Percentiles rank a stretch among this genome's conserved stretches.
These are phyloP conservation scores for Ovis canadensis DNA, from an alignment of 2,113 vertebrate species.

Conservation along the genomic window DNA sequence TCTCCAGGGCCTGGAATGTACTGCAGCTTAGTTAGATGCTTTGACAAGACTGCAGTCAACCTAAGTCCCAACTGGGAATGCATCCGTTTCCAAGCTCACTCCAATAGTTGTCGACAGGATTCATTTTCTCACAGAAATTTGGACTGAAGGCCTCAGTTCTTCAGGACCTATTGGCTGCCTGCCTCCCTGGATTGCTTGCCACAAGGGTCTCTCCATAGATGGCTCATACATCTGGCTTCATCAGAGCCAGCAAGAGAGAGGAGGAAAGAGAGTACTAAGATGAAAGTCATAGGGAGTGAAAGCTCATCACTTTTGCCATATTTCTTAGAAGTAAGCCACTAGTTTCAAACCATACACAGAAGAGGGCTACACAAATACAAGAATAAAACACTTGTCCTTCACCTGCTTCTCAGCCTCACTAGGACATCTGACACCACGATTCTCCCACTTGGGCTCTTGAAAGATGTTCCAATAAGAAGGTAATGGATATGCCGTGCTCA, in stretches of 20 bases:
- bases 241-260: background rate
- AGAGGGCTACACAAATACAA: background rate
- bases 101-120: background rate
- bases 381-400: background rate
- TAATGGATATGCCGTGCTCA: background rate
- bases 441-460: background rate
- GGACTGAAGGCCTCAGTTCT: background rate
- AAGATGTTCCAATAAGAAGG: background rate
- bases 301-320: background rate
- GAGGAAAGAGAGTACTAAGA: background rate
- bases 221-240: background rate
- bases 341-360: background rate
- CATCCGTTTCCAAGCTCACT: background rate
- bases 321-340: background rate
- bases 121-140: background rate
- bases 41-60: background rate
- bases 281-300: background rate
- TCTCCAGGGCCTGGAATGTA: background rate
- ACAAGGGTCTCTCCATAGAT: background rate
- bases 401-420: background rate
- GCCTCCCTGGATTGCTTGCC: background rate
- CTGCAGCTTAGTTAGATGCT: background rate
- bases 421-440: background rate
- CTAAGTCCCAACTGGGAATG: background rate
- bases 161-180: background rate